Base-by-base conservation (phyloP, 1,140 invertebrate genomes). In the Rhynchophorus ferrugineus region DNA sequence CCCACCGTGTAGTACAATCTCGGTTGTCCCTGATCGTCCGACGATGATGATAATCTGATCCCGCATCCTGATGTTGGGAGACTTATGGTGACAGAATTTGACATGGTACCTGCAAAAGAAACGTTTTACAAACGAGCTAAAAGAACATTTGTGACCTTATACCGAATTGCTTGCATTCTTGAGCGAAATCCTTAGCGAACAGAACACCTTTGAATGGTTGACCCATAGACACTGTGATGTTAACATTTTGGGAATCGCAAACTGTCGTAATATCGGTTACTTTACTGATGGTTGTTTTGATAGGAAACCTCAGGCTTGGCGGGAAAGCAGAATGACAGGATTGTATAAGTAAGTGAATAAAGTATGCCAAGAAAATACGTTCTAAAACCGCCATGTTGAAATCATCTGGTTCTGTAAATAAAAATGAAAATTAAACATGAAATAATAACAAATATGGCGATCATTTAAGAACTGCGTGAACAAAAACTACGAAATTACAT, bases 111-210 rank as follows among this genome's bases (percentile, higher is more conserved):
- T 61, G 43, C 44, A 44, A 52, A 44, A 18, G 5, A n/a, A 43
- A 18, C 7, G 5, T 8, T 6, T 43, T 21, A 21, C n/a, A n/a
- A n/a, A n/a, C n/a, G n/a, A n/a, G n/a, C 14, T 9, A 43, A 19
- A 6, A 38, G 13, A 38, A 38, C 18, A 38, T 14, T 38, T 16
- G 2, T 8, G 13, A 35, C 7, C 39, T 37, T 56, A 61, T 63
- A 73, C 79, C 79, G 66, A 72, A 69, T 1, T 73, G 65, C 7
- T 75, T 71, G 59, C 84, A 86, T 60, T 82, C 81, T 43, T 78
- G 73, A 0, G 81, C 76, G 67, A 83, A 85, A 46, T 83, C 82
- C 64, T 80, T 82, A 22, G 82, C 79, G 57, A 84, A 85, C 3
- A 84, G 68, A 1, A 82, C 59, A 2, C 84, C 84, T 52, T 79